These are phyloP conservation scores for Ceramica pisi DNA, from an alignment of 2,888 invertebrate genomes.

Conservation along the genomic window DNA sequence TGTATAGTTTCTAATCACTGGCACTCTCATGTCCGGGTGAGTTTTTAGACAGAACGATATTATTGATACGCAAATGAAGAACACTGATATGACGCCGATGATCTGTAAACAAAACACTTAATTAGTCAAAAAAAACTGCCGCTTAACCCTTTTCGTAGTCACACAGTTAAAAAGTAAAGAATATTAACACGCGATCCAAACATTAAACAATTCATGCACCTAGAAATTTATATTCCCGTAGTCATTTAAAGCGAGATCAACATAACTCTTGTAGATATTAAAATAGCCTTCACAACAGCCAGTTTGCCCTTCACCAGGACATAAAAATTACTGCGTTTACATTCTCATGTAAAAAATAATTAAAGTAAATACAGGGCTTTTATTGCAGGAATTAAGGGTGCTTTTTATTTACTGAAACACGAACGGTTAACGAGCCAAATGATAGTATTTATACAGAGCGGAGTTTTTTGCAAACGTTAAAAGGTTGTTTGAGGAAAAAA, in stretches of 20 bases:
- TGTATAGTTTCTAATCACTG: constrained; percentile 95
- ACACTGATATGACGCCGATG: constrained; percentile 99
- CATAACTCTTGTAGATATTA: constrained; percentile 46
- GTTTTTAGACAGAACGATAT: constrained; percentile 99
- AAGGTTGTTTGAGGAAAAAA: constrained; percentile 59
- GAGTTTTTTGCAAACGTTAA: constrained; percentile 49
- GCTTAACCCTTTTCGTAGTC: background rate
- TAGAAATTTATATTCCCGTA: constrained; percentile 30
- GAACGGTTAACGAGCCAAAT: constrained; percentile 59
- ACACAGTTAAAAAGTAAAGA: background rate
- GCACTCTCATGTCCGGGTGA: constrained; percentile 99
- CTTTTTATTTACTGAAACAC: constrained; percentile 63
- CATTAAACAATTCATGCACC: constrained; percentile 20
- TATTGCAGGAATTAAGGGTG: constrained; percentile 60
- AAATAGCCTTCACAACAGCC: constrained; percentile 35
- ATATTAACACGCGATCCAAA: background rate
- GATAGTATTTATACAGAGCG: constrained; percentile 62
- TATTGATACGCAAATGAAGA: constrained; percentile 99
- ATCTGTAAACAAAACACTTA: constrained; percentile 92
- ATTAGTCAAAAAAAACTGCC: background rate
- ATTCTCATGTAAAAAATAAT: constrained; percentile 66
- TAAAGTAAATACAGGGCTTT: constrained; percentile 65
- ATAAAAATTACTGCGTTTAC: constrained; percentile 58
- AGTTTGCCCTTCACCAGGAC: constrained; percentile 39
- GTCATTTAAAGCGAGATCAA: constrained; percentile 29